These are phyloP conservation scores for Hylomyscus alleni DNA, from an alignment of 2,797 vertebrate species.

Conservation along the genomic window DNA sequence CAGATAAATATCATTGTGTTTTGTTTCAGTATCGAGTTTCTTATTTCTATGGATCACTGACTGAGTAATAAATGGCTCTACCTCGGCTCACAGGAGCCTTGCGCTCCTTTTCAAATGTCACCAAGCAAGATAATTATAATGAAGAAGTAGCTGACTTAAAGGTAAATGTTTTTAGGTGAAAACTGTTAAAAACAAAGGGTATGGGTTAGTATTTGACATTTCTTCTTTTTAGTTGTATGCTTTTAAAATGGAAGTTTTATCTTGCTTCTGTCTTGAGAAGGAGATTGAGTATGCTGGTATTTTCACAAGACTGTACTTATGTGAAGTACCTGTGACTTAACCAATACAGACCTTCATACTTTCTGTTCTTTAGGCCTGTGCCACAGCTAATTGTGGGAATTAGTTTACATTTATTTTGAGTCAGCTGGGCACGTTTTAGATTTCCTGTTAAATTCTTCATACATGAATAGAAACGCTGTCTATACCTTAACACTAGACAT, in stretches of 20 bases:
- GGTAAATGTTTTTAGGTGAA: constrained; percentile 88
- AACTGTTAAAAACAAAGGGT: constrained; percentile 41
- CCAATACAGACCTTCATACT: constrained; percentile 17
- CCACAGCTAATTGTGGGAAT: constrained; percentile 45
- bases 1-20: constrained; percentile 74
- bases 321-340: constrained; percentile 9
- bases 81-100: constrained; percentile 97
- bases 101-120: constrained; percentile 97
- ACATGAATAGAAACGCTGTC: constrained; percentile 15
- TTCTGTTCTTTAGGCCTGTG: constrained; percentile 22
- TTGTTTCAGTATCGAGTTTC: constrained; percentile 85
- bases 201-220: constrained; percentile 33
- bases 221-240: constrained; percentile 49
- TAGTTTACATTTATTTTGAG: constrained; percentile 48
- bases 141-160: constrained; percentile 93
- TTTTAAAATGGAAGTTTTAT: constrained; percentile 66
- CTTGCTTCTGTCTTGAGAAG: constrained; percentile 53
- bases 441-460: constrained; percentile 55
- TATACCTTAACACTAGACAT: constrained; percentile 27
- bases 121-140: constrained; percentile 93
- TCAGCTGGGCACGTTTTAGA: background rate
- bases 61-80: constrained; percentile 93
- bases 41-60: constrained; percentile 88
- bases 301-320: background rate
- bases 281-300: background rate